Base-by-base conservation (phyloP, 23 tunicate genomes). In the Trididemnum nubilum region DNA sequence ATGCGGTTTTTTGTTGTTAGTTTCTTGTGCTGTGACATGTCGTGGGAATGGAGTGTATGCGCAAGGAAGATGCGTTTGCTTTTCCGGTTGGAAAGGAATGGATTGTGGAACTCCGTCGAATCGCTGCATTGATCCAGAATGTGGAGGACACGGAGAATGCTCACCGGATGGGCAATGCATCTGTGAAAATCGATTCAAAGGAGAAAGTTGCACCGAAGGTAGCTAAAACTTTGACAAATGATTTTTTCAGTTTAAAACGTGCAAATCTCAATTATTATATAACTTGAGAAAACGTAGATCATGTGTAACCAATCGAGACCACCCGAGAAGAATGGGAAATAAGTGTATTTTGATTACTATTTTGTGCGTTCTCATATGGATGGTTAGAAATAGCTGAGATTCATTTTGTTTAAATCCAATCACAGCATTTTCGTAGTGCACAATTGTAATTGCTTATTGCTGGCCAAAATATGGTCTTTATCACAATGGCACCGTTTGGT, bases 11-110 rank as follows among this genome's bases (percentile, higher is more conserved):
- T 44, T 15, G 4, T 61, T 61, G 25, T 15, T 84, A 93, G 98
- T 70, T 19, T 93, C 93, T 7, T 93, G 98, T 58, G 40, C 89
- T 12, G 89, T 93, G 1, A 79, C 87, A 23, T 93, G 98, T 74
- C 84, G 87, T 15, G 98, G 98, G 22, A 91, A 90, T 49, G 98
- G 98, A 30, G 74, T 84, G 0, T 93, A 93, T 79, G 81, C 90
- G 23, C 98, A 88, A 28, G 98, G 98, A 21, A 73, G 50, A 28
- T 93, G 98, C 73, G 89, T 84, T 36, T 93, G 98, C 67, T 93
- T 87, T 64, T 85, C 90, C 33, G 98, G 98, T 7, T 93, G 98
- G 98, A 93, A 93, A 72, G 98, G 98, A 0, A 75, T 70, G 2
- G 98, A 93, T 50, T 93, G 98, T 51, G 81, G 80, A 27, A 81